These are phyloP conservation scores for Erynnis tages DNA, from an alignment of 2,888 invertebrate species.

Conservation along the genomic window DNA sequence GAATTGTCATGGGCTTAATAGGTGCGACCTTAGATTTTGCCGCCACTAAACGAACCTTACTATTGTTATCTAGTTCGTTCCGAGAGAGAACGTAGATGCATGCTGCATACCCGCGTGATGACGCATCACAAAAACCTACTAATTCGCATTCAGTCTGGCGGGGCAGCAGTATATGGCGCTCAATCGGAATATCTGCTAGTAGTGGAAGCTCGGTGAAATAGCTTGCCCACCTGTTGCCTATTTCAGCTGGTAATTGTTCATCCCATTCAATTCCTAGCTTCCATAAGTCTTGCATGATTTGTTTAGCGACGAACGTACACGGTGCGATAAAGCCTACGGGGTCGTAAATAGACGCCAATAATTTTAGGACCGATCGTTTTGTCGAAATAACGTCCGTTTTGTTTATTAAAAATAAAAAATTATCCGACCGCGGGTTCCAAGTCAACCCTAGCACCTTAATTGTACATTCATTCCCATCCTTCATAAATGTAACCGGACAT, in stretches of 20 bases:
- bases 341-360: slow-evolving; percentile 2
- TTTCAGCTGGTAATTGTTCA: not conserved
- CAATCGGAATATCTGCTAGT: not conserved
- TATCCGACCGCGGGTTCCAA: slow-evolving; percentile 10
- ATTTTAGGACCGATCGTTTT: slow-evolving; percentile 10
- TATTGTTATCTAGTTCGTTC: too few species aligned
- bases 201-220: slow-evolving; percentile 1
- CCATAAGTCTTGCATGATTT: slow-evolving; percentile 26
- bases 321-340: slow-evolving; percentile 14
- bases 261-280: slow-evolving; percentile 28
- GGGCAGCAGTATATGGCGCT: slow-evolving; percentile 1
- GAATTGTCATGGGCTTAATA: not conserved
- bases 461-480: not conserved
- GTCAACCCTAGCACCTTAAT: slow-evolving; percentile 13
- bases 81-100: not conserved
- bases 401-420: not conserved
- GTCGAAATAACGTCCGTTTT: not conserved
- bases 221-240: slow-evolving; percentile 10
- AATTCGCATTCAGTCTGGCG: not conserved
- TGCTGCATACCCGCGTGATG: slow-evolving; percentile 13
- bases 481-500: not conserved
- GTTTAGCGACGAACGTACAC: slow-evolving; percentile 23
- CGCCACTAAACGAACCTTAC: not conserved
- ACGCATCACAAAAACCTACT: slow-evolving; percentile 18
- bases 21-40: slow-evolving; percentile 1